These are phyloP conservation scores for Heliocidaris erythrogramma DNA, from an alignment of 35 echinoderm and acorn worm species.

Conservation along the genomic window DNA sequence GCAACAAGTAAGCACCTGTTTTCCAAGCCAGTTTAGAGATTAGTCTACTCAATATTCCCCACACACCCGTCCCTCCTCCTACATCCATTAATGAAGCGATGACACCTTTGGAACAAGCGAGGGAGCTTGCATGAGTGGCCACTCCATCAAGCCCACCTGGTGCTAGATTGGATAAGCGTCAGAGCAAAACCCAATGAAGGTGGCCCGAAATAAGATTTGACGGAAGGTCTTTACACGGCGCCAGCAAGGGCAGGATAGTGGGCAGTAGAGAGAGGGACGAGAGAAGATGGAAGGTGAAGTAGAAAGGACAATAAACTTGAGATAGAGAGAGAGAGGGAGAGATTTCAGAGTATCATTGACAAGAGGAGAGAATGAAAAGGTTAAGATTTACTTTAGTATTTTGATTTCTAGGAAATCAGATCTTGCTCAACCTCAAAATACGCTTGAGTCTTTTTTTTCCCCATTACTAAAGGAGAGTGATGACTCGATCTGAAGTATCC, in stretches of 20 bases:
- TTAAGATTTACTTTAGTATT: neutral
- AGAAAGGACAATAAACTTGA: neutral
- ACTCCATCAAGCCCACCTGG: neutral
- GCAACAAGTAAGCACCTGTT: neutral
- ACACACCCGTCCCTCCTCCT: neutral
- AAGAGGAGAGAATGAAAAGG: neutral
- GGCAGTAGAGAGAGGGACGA: neutral
- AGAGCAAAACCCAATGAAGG: neutral
- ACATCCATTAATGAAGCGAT: neutral
- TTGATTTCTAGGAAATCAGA: neutral
- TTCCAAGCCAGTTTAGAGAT: neutral
- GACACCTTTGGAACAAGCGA: neutral
- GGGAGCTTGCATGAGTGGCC: neutral
- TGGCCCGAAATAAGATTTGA: neutral
- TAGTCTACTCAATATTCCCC: neutral
- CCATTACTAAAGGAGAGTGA: too few relatives aligned
- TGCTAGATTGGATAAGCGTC: constrained; percentile 2
- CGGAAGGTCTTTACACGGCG: neutral
- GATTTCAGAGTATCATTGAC: neutral
- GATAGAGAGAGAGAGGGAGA: neutral
- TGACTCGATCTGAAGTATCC: too few relatives aligned
- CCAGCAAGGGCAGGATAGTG: neutral
- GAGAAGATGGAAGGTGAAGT: neutral
- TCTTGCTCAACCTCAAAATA: neutral
- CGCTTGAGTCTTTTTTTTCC: too few relatives aligned